These are phyloP conservation scores for Cinclus mexicanus DNA, from an alignment of 2,113 vertebrate species.

Conservation along the genomic window DNA sequence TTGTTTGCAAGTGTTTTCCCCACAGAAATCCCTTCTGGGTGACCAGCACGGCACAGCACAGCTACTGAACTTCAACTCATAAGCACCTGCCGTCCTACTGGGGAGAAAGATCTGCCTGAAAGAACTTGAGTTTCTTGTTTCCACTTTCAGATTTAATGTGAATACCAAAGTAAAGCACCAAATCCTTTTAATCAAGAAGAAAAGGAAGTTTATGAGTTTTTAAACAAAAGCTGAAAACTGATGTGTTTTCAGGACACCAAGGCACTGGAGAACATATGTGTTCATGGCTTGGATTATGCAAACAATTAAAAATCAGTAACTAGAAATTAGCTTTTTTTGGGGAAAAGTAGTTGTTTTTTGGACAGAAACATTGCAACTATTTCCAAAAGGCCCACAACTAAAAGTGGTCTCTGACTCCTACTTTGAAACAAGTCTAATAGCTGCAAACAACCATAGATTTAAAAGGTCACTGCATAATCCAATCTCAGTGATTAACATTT, in stretches of 20 bases:
- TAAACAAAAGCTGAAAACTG: neutral
- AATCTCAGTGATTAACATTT: slow-evolving; percentile 14
- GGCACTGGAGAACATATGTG: neutral
- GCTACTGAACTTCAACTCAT: neutral
- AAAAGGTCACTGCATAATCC: slow-evolving; percentile 50
- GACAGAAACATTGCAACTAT: neutral
- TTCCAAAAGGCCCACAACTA: neutral
- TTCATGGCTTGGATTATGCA: neutral
- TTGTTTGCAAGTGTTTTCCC: neutral
- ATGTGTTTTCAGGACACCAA: neutral
- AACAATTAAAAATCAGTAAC: neutral
- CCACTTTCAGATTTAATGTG: neutral
- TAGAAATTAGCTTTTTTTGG: neutral
- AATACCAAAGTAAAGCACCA: neutral
- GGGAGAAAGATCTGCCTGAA: neutral
- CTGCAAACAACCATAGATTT: neutral
- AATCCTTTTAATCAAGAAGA: neutral
- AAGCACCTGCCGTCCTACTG: neutral
- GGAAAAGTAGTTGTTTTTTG: neutral
- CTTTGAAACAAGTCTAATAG: neutral
- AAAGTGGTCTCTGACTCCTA: neutral
- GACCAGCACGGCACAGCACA: neutral
- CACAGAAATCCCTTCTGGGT: neutral
- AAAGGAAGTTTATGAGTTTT: neutral
- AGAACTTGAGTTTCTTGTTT: neutral